phyloP scores from a whole-genome alignment of 2,888 invertebrate genomes.

The Eupithecia abbreviata region DNA sequence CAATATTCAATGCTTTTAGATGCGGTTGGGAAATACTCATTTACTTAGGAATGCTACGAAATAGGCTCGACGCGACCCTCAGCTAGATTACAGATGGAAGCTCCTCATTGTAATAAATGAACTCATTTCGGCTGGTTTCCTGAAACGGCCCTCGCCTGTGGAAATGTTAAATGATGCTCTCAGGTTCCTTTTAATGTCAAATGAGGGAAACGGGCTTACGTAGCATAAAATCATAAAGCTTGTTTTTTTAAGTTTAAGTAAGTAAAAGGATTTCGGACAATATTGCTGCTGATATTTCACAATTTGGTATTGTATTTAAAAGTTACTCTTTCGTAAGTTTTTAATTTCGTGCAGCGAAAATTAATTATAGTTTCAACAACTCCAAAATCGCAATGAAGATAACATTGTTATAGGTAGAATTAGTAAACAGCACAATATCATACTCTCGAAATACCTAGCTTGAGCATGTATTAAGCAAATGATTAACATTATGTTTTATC shows the following conservation, averaged over 20 bases:
- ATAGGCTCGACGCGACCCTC: constrained; percentile 9
- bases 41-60: constrained; percentile 14
- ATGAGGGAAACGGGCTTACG: constrained; percentile 6
- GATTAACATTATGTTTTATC: background rate
- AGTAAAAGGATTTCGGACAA: background rate
- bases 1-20: constrained; percentile 28
- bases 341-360: background rate
- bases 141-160: constrained; percentile 14
- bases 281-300: background rate
- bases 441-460: background rate
- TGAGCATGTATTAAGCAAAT: background rate
- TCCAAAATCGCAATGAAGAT: background rate
- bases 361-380: background rate
- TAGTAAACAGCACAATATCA: background rate
- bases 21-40: constrained; percentile 24
- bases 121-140: constrained; percentile 30
- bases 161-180: constrained; percentile 23
- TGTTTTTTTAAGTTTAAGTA: background rate
- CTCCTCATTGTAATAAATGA: constrained; percentile 30
- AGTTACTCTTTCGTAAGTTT: background rate
- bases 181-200: constrained; percentile 30
- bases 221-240: background rate
- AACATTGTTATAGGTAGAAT: background rate
- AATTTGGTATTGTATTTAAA: background rate
- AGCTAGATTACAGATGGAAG: constrained; percentile 18